Conservation (phyloP, 1,140 invertebrate species). For the Amphibalanus amphitrite region DNA sequence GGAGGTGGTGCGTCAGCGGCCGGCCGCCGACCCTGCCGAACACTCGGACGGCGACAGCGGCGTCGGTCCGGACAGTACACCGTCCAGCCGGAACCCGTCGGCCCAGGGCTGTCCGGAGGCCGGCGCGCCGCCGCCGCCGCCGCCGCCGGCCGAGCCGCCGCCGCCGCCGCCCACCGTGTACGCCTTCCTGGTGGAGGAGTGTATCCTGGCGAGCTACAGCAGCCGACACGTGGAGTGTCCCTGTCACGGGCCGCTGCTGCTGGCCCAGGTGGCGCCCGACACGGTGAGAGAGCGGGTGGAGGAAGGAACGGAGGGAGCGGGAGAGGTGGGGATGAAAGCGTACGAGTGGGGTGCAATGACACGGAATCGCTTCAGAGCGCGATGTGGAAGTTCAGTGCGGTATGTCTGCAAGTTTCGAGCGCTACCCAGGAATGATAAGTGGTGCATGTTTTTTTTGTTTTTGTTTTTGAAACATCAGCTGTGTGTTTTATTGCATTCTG, state of each 20-base stretch:
- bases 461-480: too few species aligned
- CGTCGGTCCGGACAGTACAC: conserved; percentile 46
- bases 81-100: conserved; percentile 54
- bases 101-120: conserved; percentile 50
- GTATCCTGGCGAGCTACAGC: conserved; percentile 69
- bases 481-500: too few species aligned
- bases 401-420: too few species aligned
- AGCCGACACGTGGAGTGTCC: conserved; percentile 50
- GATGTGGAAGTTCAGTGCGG: too few species aligned
- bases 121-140: conserved; percentile 12
- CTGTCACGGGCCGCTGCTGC: conserved; percentile 46
- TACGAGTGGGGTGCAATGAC: too few species aligned
- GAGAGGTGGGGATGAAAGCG: too few species aligned
- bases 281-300: conserved; percentile 38
- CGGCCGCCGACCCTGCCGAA: conserved; percentile 20
- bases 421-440: too few species aligned
- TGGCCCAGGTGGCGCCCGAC: conserved; percentile 65
- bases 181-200: conserved; percentile 71
- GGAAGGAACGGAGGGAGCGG: too few species aligned
- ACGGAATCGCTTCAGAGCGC: too few species aligned
- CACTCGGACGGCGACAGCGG: conserved; percentile 61
- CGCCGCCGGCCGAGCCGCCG: not conserved
- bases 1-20: not conserved
- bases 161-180: conserved; percentile 24
- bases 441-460: too few species aligned